A percentile compares a stretch with the other conserved stretches of the same genome.
Evolutionary conservation across 2,888 invertebrate genomes (phyloP).

Genomic region (Nephrotoma flavescens): DNA sequence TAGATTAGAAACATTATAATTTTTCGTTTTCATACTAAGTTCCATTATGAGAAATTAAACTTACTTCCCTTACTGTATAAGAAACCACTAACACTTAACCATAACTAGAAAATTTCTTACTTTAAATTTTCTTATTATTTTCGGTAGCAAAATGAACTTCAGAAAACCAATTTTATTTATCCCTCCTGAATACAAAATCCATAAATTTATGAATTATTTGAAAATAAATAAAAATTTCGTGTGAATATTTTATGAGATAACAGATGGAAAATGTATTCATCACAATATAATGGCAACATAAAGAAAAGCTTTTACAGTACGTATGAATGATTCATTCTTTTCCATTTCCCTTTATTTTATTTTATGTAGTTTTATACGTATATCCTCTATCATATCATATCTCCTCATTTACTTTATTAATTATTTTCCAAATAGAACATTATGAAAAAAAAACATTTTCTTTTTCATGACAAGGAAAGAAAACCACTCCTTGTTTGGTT

Average conservation of each 20-base stretch:
- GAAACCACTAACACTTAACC: too few species aligned
- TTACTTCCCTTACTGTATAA: too few species aligned
- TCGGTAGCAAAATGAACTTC: neutral
- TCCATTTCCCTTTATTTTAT: neutral
- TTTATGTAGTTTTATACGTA: neutral
- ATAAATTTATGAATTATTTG: constrained; percentile 11
- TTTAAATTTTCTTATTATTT: neutral
- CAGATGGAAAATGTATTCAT: constrained; percentile 11
- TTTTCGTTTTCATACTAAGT: too few species aligned
- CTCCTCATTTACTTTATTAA: neutral
- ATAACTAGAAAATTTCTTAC: neutral
- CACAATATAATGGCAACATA: neutral
- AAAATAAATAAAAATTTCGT: constrained; percentile 11
- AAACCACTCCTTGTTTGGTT: neutral
- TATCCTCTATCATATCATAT: neutral
- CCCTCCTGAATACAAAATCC: neutral
- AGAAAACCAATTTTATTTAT: neutral
- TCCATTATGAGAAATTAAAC: too few species aligned
- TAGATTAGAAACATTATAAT: too few species aligned
- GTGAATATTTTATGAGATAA: constrained; percentile 16
- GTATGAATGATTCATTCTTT: neutral
- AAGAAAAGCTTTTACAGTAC: neutral
- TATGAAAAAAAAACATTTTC: neutral
- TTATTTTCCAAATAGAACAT: neutral
- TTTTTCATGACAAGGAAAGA: neutral